A percentile compares a stretch with the other conserved stretches of the same genome.
phyloP scores from a whole-genome alignment of 2,797 vertebrate genomes.

The Epinephelus coioides region DNA sequence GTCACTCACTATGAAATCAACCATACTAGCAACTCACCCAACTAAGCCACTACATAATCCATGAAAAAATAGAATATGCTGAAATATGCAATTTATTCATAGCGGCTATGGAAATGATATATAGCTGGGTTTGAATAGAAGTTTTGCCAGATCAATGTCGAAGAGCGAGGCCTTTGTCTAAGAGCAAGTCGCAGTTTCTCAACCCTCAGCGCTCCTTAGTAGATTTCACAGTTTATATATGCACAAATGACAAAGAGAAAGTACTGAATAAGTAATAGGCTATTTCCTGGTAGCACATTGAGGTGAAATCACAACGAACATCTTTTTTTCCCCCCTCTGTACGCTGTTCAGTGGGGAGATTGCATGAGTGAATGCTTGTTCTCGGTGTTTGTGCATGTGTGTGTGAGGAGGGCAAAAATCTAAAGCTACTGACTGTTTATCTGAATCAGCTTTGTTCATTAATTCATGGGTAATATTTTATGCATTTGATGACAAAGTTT shows the following conservation, averaged over 20 bases:
- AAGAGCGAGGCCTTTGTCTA: constrained; percentile 77
- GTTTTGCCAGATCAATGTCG: constrained; percentile 83
- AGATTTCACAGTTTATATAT: constrained; percentile 84
- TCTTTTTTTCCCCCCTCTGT: constrained; percentile 73
- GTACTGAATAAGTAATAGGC: constrained; percentile 87
- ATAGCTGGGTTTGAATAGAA: constrained; percentile 75
- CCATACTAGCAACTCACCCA: constrained; percentile 38
- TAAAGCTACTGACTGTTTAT: constrained; percentile 82
- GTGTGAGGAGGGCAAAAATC: constrained; percentile 69
- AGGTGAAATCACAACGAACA: constrained; percentile 84
- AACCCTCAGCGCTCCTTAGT: constrained; percentile 73
- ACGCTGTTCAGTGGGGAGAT: constrained; percentile 75
- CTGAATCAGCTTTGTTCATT: constrained; percentile 87
- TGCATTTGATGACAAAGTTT: constrained; percentile 81
- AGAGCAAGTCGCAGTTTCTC: constrained; percentile 74
- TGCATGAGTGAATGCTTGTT: constrained; percentile 69
- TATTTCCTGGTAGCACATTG: constrained; percentile 84
- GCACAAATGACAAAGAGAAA: constrained; percentile 84
- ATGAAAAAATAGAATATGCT: constrained; percentile 58
- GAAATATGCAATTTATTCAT: constrained; percentile 75
- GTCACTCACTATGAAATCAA: constrained; percentile 44
- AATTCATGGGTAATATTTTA: constrained; percentile 86
- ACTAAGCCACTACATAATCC: constrained; percentile 52
- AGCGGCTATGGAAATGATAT: constrained; percentile 72
- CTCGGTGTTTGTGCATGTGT: constrained; percentile 69